Evolutionary conservation across 2,113 vertebrate genomes (phyloP).

Genomic region (Gasterosteus nipponicus): DNA sequence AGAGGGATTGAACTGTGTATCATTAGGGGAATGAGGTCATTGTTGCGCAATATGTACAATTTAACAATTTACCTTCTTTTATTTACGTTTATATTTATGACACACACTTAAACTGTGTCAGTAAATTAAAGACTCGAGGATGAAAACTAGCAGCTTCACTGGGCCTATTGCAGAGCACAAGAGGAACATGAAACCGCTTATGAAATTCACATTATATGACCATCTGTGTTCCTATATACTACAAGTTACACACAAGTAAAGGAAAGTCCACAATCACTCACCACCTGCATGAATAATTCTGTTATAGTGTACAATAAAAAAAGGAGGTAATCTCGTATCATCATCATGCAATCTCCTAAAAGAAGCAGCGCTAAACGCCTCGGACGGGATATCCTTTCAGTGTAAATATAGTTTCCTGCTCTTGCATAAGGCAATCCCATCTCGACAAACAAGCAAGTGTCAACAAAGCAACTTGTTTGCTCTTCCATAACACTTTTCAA

Average conservation of each 20-base stretch:
- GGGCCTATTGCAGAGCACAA: neutral
- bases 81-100: slow-evolving; percentile 27
- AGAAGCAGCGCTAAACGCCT: slow-evolving; percentile 20
- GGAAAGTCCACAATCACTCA: neutral
- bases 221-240: no score
- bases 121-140: neutral
- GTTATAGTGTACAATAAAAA: neutral
- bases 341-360: neutral
- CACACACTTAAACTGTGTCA: neutral
- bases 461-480: slow-evolving; percentile 64
- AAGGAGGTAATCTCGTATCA: neutral
- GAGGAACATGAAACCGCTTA: neutral
- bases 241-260: neutral
- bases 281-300: neutral
- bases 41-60: slow-evolving; percentile 7
- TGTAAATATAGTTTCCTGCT: slow-evolving; percentile 19
- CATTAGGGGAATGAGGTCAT: slow-evolving; percentile 27
- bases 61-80: neutral
- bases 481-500: slow-evolving; percentile 45
- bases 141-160: slow-evolving; percentile 4
- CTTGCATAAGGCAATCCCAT: slow-evolving; percentile 27
- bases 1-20: slow-evolving; percentile 43
- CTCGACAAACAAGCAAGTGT: slow-evolving; percentile 49
- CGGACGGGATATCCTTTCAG: neutral
- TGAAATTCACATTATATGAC: neutral